phyloP scores from a whole-genome alignment of 2,888 invertebrate genomes.

The Drosophila barbarae region DNA sequence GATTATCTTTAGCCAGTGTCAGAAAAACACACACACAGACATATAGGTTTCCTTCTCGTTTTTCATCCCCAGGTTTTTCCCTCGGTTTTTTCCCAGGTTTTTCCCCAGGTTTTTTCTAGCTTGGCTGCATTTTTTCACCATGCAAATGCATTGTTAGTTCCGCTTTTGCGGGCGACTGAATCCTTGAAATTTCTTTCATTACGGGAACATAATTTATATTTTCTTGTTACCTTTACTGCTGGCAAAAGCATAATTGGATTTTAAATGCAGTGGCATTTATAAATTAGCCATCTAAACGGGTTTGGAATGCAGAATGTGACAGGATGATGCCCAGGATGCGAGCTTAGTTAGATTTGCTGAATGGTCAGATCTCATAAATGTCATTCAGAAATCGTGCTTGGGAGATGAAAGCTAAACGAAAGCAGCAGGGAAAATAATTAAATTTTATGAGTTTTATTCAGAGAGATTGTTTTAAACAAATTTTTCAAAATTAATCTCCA shows the following conservation, averaged over 20 bases:
- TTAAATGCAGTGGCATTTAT: slow-evolving; percentile 20
- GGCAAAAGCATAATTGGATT: slow-evolving; percentile 24
- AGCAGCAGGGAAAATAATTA: not conserved
- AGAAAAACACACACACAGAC: slow-evolving; percentile 22
- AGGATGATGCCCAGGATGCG: not conserved
- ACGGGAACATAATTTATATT: slow-evolving; percentile 15
- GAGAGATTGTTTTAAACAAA: too few relatives aligned
- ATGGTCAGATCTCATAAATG: slow-evolving; percentile 7
- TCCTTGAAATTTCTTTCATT: slow-evolving; percentile 2
- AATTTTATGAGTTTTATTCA: not conserved
- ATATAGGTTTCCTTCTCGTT: not conserved
- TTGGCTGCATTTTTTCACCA: slow-evolving; percentile 19
- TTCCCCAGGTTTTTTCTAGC: not conserved
- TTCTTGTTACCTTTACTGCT: slow-evolving; percentile 10
- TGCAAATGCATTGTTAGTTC: slow-evolving; percentile 29
- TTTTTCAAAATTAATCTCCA: not conserved
- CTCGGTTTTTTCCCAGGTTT: too few relatives aligned
- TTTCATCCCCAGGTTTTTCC: not conserved
- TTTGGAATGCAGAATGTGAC: not conserved
- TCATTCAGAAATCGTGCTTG: slow-evolving; percentile 10
- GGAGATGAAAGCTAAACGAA: not conserved
- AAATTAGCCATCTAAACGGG: slow-evolving; percentile 25
- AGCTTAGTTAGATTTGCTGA: slow-evolving; percentile 7
- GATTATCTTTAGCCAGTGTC: slow-evolving; percentile 60
- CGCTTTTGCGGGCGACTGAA: slow-evolving; percentile 1